phyloP scores from a whole-genome alignment of 2,888 invertebrate genomes.

The Paralinhomoeus sp. region DNA sequence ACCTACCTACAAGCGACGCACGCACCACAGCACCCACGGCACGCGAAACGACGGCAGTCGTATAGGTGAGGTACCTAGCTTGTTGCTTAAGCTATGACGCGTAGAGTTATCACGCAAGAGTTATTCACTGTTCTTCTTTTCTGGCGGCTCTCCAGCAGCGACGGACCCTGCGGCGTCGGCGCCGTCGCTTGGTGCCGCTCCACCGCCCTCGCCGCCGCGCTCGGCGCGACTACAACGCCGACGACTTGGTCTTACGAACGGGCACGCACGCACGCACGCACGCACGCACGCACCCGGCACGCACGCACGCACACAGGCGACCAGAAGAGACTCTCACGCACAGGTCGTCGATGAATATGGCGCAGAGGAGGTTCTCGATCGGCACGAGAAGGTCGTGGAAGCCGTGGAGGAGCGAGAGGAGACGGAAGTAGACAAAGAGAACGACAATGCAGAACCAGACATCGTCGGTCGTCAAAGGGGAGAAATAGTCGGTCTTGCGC shows the following conservation, averaged over 20 bases:
- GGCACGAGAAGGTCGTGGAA: conserved; percentile 97
- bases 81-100: too few relatives aligned
- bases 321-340: conserved; percentile 58
- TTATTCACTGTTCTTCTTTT: neutral
- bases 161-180: too few relatives aligned
- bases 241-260: neutral
- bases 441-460: conserved; percentile 68
- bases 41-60: too few relatives aligned
- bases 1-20: too few relatives aligned
- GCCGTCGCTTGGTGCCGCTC: neutral
- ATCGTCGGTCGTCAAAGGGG: conserved; percentile 74
- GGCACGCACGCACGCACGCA: too few relatives aligned
- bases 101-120: too few relatives aligned
- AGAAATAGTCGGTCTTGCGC: conserved; percentile 75
- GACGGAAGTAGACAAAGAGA: conserved; percentile 34
- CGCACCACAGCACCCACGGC: too few relatives aligned
- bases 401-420: conserved; percentile 78
- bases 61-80: too few relatives aligned
- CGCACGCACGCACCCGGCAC: too few relatives aligned
- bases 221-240: conserved; percentile 4
- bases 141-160: neutral
- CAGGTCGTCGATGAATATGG: conserved; percentile 84
- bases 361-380: conserved; percentile 90
- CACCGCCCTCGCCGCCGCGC: conserved; percentile 2
- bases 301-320: too few relatives aligned